Evolutionary conservation across 2,797 vertebrate genomes (phyloP), one percentile per base, ranked within the genome.

Genomic region (Erpetoichthys calabaricus): DNA sequence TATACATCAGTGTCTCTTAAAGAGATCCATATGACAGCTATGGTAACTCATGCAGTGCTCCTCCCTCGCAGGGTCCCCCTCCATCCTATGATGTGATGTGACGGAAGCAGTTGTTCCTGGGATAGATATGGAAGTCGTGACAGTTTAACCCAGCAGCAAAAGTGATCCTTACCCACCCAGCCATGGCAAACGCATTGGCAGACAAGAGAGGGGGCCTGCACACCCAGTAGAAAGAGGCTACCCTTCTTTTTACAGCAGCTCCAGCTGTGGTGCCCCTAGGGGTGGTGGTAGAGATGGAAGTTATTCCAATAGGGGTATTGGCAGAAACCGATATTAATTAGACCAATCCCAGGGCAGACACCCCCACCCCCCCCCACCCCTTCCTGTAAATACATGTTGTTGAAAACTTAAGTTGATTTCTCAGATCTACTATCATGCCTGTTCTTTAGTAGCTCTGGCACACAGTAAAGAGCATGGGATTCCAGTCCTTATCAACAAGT

Each of bases 1-100:
- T 99, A 97, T 63, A 81, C 89, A 3, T 96, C 94, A 8, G 81
- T 91, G 77, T 94, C 94, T 97, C 95, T 68, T 99, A 98, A 75
- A 81, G 96, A 80, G 95, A 99, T 65, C 90, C 92, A 0, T 98
- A 97, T 72, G 94, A 97, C 68, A 91, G 92, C 83, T 99, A 98
- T 66, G 95, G 96, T 98, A 98, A 96, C 92, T 97, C 95, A 78
- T 94, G 94, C 91, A 97, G 94, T 85, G 91, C 91, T 89, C 95
- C 93, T 83, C 91, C 95, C 76, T 91, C 94, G 87, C 83, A 94
- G 90, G 93, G 89, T 74, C 94, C 94, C 81, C 93, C 93, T 79
- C 95, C 92, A 83, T 94, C 94, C 87, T 99, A 97, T 91, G 89
- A 93, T 92, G 95, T n/a, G 95, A 84, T 93, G 92, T 90, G 87